A percentile compares a stretch with the other conserved stretches of the same genome.
Conservation (phyloP, 2,888 invertebrate species). For the Eumerus sabulonum region DNA sequence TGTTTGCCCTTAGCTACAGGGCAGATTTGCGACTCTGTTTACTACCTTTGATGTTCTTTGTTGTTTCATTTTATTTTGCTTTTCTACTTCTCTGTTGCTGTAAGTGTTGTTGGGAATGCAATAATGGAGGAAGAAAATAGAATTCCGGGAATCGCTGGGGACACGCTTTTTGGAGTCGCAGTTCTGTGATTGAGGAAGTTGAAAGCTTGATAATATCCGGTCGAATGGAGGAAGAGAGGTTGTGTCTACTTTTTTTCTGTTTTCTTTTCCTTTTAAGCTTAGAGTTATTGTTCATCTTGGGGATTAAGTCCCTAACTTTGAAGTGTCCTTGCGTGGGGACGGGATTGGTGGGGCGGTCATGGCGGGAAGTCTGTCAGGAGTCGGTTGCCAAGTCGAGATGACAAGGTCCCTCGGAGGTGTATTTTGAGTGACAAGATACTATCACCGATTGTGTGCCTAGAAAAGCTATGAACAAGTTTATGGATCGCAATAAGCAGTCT, state of each 20-base stretch:
- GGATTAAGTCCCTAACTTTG: background rate
- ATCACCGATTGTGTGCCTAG: no score
- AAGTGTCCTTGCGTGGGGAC: no score
- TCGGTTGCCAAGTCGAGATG: background rate
- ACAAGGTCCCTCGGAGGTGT: background rate
- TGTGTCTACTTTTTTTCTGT: background rate
- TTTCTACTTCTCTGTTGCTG: conserved; percentile 6
- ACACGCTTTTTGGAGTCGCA: conserved; percentile 23
- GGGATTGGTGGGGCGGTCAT: no score
- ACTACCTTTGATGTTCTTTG: conserved; percentile 62
- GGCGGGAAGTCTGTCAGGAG: no score
- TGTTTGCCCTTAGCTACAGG: conserved; percentile 51
- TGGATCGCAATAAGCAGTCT: no score
- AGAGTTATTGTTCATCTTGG: conserved; percentile 3
- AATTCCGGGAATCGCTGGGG: conserved; percentile 60
- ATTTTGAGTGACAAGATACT: no score
- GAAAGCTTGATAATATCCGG: conserved; percentile 58
- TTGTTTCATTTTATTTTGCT: conserved; percentile 8
- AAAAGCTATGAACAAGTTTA: no score
- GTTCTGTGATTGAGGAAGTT: conserved; percentile 50
- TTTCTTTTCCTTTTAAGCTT: conserved; percentile 18
- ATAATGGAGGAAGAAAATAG: conserved; percentile 37
- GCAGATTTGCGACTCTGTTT: conserved; percentile 40
- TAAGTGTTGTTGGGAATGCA: conserved; percentile 42
- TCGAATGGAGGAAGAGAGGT: background rate